Conservation (phyloP, 2,113 vertebrate species). For the Colossoma macropomum region DNA sequence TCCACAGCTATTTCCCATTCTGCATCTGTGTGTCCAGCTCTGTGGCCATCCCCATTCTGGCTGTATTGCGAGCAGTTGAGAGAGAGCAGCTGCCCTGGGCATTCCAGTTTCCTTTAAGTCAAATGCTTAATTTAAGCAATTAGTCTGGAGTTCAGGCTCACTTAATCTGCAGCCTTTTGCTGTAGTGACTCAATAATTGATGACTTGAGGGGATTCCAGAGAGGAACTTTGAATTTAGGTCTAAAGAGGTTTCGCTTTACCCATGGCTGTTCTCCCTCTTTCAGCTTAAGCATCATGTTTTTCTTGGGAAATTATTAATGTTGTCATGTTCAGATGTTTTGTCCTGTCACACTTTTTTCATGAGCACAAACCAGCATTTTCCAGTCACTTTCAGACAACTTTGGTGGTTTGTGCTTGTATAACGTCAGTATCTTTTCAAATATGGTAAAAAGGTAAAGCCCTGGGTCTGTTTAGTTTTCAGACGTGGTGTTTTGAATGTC, state of each 20-base stretch:
- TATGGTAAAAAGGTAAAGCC: no score
- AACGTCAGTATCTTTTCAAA: no score
- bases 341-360: neutral
- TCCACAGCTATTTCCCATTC: slow-evolving; percentile 18
- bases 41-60: slow-evolving; percentile 11
- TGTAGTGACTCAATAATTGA: slow-evolving; percentile 42
- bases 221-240: neutral
- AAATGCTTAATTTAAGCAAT: slow-evolving; percentile 41
- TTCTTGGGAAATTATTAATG: no score
- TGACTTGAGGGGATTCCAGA: slow-evolving; percentile 18
- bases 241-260: slow-evolving; percentile 3
- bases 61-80: slow-evolving; percentile 5
- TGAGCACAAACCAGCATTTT: neutral
- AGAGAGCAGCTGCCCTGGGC: neutral
- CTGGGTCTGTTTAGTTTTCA: neutral
- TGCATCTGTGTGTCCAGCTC: slow-evolving; percentile 5
- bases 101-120: slow-evolving; percentile 29
- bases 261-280: neutral
- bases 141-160: slow-evolving; percentile 39
- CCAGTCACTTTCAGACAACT: no score
- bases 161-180: slow-evolving; percentile 25
- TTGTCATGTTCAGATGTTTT: neutral
- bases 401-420: neutral
- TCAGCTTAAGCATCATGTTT: neutral
- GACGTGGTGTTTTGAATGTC: neutral